phyloP scores from a whole-genome alignment of 2,888 invertebrate genomes.

The Hydraecia micacea region DNA sequence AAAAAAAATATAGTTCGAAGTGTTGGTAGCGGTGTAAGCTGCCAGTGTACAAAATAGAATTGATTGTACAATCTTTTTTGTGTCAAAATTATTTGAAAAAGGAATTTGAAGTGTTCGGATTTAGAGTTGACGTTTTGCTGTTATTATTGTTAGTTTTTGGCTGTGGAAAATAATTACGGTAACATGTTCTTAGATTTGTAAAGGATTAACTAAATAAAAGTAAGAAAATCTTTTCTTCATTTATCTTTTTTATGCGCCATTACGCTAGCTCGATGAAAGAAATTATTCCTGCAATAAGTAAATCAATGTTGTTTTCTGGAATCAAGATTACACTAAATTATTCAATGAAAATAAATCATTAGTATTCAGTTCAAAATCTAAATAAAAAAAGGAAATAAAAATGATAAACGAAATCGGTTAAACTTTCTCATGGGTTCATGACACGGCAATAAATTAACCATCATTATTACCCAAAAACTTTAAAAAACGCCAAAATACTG shows the following conservation, averaged over 20 bases:
- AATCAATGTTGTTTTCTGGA: not conserved
- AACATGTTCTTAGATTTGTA: not conserved
- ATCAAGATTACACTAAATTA: no score
- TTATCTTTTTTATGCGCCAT: not conserved
- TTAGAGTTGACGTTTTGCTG: constrained; percentile 57
- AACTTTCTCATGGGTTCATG: constrained; percentile 74
- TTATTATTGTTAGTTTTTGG: constrained; percentile 37
- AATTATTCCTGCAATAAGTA: not conserved
- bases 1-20: constrained; percentile 77
- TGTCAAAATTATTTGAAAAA: constrained; percentile 69
- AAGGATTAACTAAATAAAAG: not conserved
- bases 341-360: no score
- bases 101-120: constrained; percentile 74
- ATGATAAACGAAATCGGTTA: constrained; percentile 53
- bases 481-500: constrained; percentile 75
- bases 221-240: not conserved
- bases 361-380: no score
- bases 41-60: constrained; percentile 86
- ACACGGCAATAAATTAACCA: constrained; percentile 73
- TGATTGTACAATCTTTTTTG: constrained; percentile 78
- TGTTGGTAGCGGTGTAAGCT: constrained; percentile 84
- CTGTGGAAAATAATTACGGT: not conserved
- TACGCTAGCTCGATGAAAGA: not conserved
- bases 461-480: constrained; percentile 71
- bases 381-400: no score